Evolutionary conservation across 2,797 vertebrate species (phyloP).

Genomic region (Esox masquinongy): DNA sequence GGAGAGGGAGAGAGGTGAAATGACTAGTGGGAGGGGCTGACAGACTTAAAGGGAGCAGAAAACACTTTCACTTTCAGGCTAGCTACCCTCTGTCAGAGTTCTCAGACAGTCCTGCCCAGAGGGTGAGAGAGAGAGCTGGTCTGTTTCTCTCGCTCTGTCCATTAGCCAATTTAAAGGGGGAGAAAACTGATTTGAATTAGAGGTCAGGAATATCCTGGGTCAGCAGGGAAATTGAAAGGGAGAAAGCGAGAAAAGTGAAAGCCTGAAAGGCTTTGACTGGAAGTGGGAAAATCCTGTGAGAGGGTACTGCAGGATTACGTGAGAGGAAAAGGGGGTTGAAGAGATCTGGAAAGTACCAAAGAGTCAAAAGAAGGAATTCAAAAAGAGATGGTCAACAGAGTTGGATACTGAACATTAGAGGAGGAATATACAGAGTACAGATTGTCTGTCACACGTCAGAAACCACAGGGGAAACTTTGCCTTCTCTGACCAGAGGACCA

Average conservation of each 20-base stretch:
- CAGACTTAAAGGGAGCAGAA: conserved; percentile 68
- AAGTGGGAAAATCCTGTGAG: conserved; percentile 72
- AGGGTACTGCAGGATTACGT: conserved; percentile 53
- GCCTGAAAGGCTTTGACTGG: conserved; percentile 36
- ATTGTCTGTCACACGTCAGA: conserved; percentile 56
- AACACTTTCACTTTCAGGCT: conserved; percentile 76
- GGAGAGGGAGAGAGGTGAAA: conserved; percentile 72
- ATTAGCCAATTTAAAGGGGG: conserved; percentile 53
- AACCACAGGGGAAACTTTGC: conserved; percentile 60
- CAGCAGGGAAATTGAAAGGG: conserved; percentile 46
- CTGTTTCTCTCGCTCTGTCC: conserved; percentile 52
- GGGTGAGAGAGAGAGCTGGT: conserved; percentile 32
- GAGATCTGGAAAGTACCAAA: conserved; percentile 70
- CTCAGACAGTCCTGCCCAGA: conserved; percentile 53
- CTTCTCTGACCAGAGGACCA: conserved; percentile 57
- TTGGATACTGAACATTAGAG: conserved; percentile 40
- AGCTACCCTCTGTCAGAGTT: conserved; percentile 45
- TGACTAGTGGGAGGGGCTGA: conserved; percentile 71
- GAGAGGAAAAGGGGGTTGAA: conserved; percentile 52
- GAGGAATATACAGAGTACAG: conserved; percentile 31
- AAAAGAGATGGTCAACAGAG: conserved; percentile 50
- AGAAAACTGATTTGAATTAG: conserved; percentile 49
- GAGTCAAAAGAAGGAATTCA: conserved; percentile 46
- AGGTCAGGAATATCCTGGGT: conserved; percentile 58
- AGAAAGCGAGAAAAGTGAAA: conserved; percentile 32